Conservation (phyloP, 2,797 vertebrate genomes). For the Falco berigora region DNA sequence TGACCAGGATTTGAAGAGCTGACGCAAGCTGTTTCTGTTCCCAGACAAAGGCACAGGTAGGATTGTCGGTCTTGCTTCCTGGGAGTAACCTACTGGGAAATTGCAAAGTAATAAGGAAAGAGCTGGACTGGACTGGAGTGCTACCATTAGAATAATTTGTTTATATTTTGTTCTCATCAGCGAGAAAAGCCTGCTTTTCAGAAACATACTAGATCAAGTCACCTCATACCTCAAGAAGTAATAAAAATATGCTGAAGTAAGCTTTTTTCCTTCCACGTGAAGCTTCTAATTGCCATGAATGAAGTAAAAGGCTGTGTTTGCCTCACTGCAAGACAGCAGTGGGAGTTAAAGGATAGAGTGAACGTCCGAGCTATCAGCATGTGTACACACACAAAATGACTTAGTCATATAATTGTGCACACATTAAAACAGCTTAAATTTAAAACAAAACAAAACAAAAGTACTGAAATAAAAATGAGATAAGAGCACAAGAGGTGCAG, state of each 20-base stretch:
- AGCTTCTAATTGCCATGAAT: background rate
- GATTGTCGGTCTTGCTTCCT: background rate
- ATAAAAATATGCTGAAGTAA: background rate
- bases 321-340: background rate
- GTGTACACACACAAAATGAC: background rate
- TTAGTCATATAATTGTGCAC: background rate
- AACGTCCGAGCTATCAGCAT: background rate
- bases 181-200: background rate
- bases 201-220: background rate
- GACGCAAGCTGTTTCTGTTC: background rate
- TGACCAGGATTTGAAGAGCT: background rate
- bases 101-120: background rate
- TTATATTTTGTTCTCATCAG: background rate
- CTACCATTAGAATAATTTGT: background rate
- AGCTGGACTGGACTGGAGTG: background rate
- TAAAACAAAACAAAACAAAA: background rate
- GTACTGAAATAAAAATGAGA: background rate
- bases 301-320: background rate
- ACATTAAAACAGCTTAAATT: background rate
- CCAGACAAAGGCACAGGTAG: background rate
- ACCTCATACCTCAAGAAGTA: background rate
- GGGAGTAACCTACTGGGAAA: background rate
- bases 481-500: background rate
- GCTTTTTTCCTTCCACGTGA: background rate
- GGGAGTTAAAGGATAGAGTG: background rate